phyloP scores from a whole-genome alignment of 2,113 vertebrate genomes.

The Cynopterus brachyotis region DNA sequence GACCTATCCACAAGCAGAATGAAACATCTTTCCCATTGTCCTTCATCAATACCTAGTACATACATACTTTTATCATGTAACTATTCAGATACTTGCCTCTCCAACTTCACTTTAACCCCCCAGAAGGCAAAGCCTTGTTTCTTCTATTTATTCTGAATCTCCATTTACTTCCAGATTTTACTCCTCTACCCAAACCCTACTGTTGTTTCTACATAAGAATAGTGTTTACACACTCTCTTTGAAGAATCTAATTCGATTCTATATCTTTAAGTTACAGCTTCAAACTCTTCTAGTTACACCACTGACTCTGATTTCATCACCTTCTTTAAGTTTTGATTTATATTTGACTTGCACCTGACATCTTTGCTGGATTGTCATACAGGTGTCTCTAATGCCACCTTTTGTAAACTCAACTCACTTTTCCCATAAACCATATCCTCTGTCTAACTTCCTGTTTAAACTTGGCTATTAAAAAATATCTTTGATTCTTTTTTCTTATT shows the following conservation, averaged over 20 bases:
- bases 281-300: neutral
- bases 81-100: neutral
- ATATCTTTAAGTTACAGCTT: neutral
- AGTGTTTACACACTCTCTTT: neutral
- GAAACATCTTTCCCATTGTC: neutral
- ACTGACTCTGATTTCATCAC: neutral
- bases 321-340: neutral
- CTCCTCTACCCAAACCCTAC: neutral
- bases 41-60: neutral
- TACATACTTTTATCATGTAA: neutral
- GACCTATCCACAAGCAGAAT: neutral
- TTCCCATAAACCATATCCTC: neutral
- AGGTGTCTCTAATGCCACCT: neutral
- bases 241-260: neutral
- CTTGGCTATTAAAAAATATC: neutral
- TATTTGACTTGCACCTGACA: neutral
- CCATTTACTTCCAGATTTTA: neutral
- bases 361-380: neutral
- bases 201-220: neutral
- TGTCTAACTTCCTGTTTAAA: neutral
- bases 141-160: neutral
- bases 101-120: neutral
- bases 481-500: neutral
- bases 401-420: neutral
- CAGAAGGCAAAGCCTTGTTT: neutral